Evolutionary conservation across 2,797 vertebrate species (phyloP), one percentile per base, ranked within the genome.

Genomic region (Knipowitschia caucasica): DNA sequence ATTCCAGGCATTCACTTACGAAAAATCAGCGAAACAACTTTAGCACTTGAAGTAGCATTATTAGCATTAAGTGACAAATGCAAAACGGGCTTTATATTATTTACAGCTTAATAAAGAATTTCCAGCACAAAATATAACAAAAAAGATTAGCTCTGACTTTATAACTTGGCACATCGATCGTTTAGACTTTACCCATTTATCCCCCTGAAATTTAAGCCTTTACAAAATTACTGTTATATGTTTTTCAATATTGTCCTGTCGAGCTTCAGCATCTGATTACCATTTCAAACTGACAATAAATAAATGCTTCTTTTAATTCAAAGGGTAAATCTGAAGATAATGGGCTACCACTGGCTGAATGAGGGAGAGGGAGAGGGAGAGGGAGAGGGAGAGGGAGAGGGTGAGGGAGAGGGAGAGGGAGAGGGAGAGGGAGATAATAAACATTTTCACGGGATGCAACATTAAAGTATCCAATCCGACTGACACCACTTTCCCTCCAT

Each of bases 131-230:
- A 53, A 45, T 36, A 8, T 56, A 64, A 36, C 46, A 50, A 54
- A 55, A 43, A 61, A 59, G 56, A 43, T 33, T 54, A 38, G 2
- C 20, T 38, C 30, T 50, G 31, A 29, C 35, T 46, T 29, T 9
- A 49, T 53, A 9, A 64, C 77, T 76, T 82, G 81, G 77, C 81
- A 82, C 72, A 65, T 26, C n/a, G n/a, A n/a, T n/a, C n/a, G n/a
- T n/a, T n/a, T n/a, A n/a, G n/a, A n/a, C n/a, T n/a, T n/a, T n/a
- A n/a, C n/a, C 29, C n/a, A 24, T 56, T 45, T 44, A 23, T 54
- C 10, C 34, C 53, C 56, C 49, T 10, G 8, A 24, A 39, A 50
- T 24, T 47, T 44, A 14, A 44, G 57, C 53, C 14, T 57, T 2
- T 10, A 53, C 52, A 44, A 38, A 30, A 40, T n/a, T 6, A 7